A percentile compares a stretch with the other conserved stretches of the same genome.
These are phyloP conservation scores for Aythya fuligula DNA, from an alignment of 2,797 vertebrate species.

Conservation along the genomic window DNA sequence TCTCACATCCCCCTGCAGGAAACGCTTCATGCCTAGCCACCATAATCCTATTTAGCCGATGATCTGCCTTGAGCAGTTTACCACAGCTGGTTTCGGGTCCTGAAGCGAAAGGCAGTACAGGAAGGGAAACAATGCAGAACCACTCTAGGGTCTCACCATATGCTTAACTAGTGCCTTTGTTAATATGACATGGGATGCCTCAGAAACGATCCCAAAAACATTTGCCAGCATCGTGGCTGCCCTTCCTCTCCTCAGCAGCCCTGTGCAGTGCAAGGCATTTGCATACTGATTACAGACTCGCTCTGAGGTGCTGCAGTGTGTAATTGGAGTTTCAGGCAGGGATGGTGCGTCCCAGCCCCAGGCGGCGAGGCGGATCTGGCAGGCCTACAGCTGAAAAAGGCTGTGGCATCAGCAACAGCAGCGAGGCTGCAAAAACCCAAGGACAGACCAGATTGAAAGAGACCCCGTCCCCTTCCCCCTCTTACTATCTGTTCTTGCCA, in stretches of 20 bases:
- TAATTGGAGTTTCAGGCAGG: not conserved
- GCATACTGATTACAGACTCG: slow-evolving; percentile 19
- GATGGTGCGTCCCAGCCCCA: not conserved
- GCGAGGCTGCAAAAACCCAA: not conserved
- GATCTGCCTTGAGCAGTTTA: slow-evolving; percentile 13
- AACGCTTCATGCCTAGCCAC: not conserved
- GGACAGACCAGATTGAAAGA: not conserved
- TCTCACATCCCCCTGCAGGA: not conserved
- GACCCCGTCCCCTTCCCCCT: not conserved
- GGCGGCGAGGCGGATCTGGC: not conserved
- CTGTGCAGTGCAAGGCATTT: not conserved
- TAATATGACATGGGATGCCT: not conserved
- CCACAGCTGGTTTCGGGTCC: slow-evolving; percentile 5
- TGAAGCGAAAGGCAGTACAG: not conserved
- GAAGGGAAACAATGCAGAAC: not conserved
- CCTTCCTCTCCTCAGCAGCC: not conserved
- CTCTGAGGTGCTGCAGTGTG: not conserved
- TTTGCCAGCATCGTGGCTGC: not conserved
- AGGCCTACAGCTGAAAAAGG: not conserved
- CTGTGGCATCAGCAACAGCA: not conserved
- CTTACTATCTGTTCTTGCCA: not conserved
- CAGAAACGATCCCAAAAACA: not conserved
- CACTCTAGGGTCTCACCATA: not conserved
- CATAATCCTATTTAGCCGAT: slow-evolving; percentile 13
- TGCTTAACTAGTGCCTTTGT: not conserved